A percentile compares a stretch with the other conserved stretches of the same genome.
phyloP scores from a whole-genome alignment of 2,888 invertebrate genomes.

The Microplitis manilae region DNA sequence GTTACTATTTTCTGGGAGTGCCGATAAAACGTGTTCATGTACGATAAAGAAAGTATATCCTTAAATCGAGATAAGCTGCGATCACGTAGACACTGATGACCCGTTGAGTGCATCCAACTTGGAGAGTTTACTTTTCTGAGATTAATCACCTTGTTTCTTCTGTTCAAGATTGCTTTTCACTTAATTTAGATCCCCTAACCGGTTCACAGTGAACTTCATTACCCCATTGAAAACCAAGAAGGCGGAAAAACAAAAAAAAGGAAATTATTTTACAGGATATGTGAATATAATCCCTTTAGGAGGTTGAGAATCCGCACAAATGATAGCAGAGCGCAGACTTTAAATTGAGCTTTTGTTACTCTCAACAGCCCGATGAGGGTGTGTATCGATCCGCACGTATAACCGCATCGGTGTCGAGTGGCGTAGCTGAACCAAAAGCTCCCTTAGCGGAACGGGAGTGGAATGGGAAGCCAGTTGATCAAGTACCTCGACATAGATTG shows the following conservation, averaged over 20 bases:
- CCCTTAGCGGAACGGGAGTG: conserved; percentile 3
- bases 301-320: not conserved
- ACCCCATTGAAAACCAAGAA: not conserved
- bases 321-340: conserved; percentile 7
- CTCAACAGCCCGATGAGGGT: not conserved
- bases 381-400: conserved; percentile 22
- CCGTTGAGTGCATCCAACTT: conserved; percentile 24
- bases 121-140: conserved; percentile 14
- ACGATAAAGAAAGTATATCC: conserved; percentile 37
- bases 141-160: conserved; percentile 10
- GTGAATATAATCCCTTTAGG: not conserved
- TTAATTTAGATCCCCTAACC: not conserved
- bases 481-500: conserved; percentile 10
- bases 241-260: not conserved
- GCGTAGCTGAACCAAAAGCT: not conserved
- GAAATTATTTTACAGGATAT: not conserved
- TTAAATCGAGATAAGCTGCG: conserved; percentile 38
- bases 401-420: conserved; percentile 21
- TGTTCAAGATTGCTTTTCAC: conserved; percentile 13
- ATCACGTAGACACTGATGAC: conserved; percentile 37
- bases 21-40: conserved; percentile 36
- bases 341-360: conserved; percentile 21
- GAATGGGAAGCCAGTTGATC: not conserved
- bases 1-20: conserved; percentile 37
- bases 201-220: not conserved